Percentiles rank a stretch among this genome's conserved stretches.
Evolutionary conservation across 2,888 invertebrate species (phyloP).

Genomic region (Ectobius pallidus): DNA sequence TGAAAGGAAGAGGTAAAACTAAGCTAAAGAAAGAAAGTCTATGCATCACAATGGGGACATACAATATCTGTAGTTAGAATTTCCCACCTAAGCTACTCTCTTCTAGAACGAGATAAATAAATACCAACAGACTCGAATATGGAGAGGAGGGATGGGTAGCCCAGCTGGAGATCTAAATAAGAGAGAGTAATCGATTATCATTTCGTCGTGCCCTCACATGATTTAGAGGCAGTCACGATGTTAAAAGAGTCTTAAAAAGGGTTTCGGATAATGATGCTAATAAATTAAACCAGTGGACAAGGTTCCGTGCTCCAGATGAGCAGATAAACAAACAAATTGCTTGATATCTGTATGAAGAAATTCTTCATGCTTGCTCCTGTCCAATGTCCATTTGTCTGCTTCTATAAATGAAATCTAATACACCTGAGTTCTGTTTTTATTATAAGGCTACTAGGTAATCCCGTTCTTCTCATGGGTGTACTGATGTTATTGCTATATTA

Average conservation of each 20-base stretch:
- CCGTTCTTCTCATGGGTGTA: too few relatives aligned
- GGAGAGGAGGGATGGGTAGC: neutral
- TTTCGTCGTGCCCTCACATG: constrained; percentile 10
- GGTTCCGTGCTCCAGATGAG: neutral
- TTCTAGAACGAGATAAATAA: constrained; percentile 5
- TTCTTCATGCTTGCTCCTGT: neutral
- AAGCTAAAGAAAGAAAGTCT: too few relatives aligned
- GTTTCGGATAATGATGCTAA: neutral
- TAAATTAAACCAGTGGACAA: constrained; percentile 11
- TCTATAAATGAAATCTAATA: too few relatives aligned
- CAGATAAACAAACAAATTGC: neutral
- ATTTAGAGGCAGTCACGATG: constrained; percentile 5
- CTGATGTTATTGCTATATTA: too few relatives aligned
- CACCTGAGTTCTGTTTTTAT: too few relatives aligned
- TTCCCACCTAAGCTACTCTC: too few relatives aligned
- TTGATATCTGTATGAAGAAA: neutral
- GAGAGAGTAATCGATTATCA: constrained; percentile 15
- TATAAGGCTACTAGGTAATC: too few relatives aligned
- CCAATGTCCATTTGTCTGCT: too few relatives aligned
- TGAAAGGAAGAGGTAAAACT: too few relatives aligned
- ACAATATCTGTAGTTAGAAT: too few relatives aligned
- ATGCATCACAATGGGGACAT: too few relatives aligned
- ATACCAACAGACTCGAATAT: neutral
- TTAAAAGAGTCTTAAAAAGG: neutral
- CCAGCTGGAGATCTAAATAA: constrained; percentile 8